Evolutionary conservation across 2,888 invertebrate genomes (phyloP), one percentile per base, ranked within the genome.

Genomic region (Seira musarum): DNA sequence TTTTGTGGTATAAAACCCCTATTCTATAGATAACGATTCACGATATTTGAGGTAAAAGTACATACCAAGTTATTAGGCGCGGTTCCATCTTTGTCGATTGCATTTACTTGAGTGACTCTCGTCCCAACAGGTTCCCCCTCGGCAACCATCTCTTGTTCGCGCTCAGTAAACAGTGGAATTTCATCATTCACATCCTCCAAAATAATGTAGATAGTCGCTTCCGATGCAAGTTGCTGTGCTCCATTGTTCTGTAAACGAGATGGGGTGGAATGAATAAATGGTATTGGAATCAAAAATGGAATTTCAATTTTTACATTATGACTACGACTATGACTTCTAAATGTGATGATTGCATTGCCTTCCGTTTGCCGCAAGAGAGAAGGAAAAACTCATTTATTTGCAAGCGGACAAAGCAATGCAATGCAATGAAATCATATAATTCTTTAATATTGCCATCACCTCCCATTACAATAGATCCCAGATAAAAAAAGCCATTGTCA

Each of bases 131-230:
- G 96, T 89, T 97, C 97, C 81, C 98, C 97, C 90, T 97, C 97
- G 87, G 96, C 91, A 79, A 97, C 97, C 2, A 96, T 97, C 91
- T 97, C 97, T 89, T 97, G 97, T 89, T 96, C 96, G 84, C 98
- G 92, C 90, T 97, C 96, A 15, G 96, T 96, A 90, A 98, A 98
- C 85, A 96, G 91, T 24, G 98, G 98, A 88, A 96, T 96, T 90
- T 98, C 98, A 89, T 98, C 98, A 90, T 98, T 98, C 79, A 97
- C 97, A 89, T 98, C 98, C 90, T 96, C 95, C 83, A 98, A 91
- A 60, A 84, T 83, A 21, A 85, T 85, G 90, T 93, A 95, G 85
- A 97, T 96, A 49, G 96, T 97, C 40, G 97, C 95, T 90, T 97
- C 97, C 19, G 96, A 96, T 77, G 97, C 97, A 88, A 97, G 91